These are phyloP conservation scores for Cryptocephalus moraei DNA, from an alignment of 2,888 invertebrate genomes.

Conservation along the genomic window DNA sequence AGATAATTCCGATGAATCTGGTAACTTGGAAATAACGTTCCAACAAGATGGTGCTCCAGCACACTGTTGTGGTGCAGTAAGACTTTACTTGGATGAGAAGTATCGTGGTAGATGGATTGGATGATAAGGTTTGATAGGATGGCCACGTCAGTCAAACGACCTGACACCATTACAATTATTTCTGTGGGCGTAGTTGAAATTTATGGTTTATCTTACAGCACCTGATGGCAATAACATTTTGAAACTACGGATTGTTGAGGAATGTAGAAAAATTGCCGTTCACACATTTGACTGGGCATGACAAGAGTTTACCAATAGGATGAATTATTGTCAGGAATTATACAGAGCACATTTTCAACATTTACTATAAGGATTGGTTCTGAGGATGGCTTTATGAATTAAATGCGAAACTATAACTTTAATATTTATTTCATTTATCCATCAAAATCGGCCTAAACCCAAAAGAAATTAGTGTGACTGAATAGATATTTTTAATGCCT, in stretches of 20 bases:
- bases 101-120: not conserved
- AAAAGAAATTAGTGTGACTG: too few species aligned
- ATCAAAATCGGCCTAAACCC: too few species aligned
- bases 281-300: not conserved
- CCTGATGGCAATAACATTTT: not conserved
- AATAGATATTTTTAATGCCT: not conserved
- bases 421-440: too few species aligned
- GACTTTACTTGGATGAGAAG: not conserved
- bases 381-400: too few species aligned
- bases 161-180: not conserved
- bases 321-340: not conserved
- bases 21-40: too few species aligned
- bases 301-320: not conserved
- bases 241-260: not conserved
- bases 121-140: too few species aligned
- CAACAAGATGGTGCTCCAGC: too few species aligned
- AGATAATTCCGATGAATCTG: not conserved
- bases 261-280: not conserved
- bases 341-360: not conserved
- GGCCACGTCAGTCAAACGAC: not conserved
- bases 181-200: not conserved
- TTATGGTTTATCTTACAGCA: not conserved
- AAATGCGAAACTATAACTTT: not conserved
- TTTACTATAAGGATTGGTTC: not conserved
- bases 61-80: not conserved